phyloP scores from a whole-genome alignment of 2,113 vertebrate species.

The Hyperoodon ampullatus region DNA sequence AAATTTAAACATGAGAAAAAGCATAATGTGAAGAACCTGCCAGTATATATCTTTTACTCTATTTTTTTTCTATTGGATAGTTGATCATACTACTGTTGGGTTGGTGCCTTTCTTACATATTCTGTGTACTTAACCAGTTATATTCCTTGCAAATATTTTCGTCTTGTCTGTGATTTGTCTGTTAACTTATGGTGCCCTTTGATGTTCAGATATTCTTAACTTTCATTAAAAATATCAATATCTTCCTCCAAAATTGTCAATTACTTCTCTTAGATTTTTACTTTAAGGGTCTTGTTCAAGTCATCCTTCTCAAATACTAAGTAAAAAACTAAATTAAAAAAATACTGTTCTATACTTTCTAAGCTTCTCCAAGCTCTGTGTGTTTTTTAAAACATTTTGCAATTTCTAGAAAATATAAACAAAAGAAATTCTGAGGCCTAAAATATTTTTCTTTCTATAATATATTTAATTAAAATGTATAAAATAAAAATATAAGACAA shows the following conservation, averaged over 20 bases:
- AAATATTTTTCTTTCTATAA: background rate
- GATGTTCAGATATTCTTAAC: background rate
- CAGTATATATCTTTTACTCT: background rate
- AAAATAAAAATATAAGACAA: background rate
- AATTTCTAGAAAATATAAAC: background rate
- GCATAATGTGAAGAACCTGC: background rate
- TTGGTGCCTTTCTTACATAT: background rate
- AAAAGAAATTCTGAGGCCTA: background rate
- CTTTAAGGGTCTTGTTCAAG: background rate
- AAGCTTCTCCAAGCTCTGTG: background rate
- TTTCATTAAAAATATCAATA: background rate
- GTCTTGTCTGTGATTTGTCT: background rate
- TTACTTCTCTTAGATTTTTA: background rate
- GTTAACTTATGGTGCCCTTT: background rate
- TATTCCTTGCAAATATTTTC: background rate
- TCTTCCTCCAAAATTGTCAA: background rate
- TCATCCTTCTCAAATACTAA: background rate
- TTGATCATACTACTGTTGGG: background rate
- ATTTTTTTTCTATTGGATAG: background rate
- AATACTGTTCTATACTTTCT: background rate
- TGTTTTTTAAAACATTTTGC: background rate
- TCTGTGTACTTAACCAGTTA: background rate
- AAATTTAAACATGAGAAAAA: conserved; percentile 49
- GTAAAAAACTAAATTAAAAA: background rate
- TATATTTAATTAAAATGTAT: background rate